Conservation (phyloP, 2,888 invertebrate genomes). For the Latrodectus hesperus region DNA sequence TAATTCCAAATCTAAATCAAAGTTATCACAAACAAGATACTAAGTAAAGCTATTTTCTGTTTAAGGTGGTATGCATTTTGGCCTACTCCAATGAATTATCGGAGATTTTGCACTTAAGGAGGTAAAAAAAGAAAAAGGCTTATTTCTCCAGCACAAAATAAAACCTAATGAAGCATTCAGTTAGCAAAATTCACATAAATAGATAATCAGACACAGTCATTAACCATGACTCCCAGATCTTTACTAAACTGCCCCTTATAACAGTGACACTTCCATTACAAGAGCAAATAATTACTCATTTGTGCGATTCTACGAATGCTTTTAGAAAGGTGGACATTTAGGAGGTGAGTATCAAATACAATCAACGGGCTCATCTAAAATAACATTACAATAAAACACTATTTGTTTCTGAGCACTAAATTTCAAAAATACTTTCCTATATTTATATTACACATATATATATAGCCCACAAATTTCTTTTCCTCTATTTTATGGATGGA, state of each 20-base stretch:
- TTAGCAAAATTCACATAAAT: constrained; percentile 8
- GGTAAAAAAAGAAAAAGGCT: constrained; percentile 13
- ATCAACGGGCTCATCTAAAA: not conserved
- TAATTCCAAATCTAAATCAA: constrained; percentile 13
- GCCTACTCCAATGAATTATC: constrained; percentile 37
- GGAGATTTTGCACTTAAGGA: constrained; percentile 15
- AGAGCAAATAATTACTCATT: constrained; percentile 29
- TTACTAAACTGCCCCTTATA: constrained; percentile 3
- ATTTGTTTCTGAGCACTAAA: not conserved
- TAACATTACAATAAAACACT: not conserved
- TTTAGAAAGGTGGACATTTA: not conserved
- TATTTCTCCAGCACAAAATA: constrained; percentile 30
- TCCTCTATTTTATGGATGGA: not conserved
- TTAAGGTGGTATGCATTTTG: constrained; percentile 26
- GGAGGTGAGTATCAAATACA: constrained; percentile 5
- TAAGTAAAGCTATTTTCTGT: constrained; percentile 17
- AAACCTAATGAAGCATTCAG: constrained; percentile 15
- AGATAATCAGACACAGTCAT: constrained; percentile 16
- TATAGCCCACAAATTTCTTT: not conserved
- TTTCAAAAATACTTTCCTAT: not conserved
- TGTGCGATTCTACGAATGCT: constrained; percentile 54
- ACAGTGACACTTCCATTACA: constrained; percentile 25
- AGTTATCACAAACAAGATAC: constrained; percentile 13
- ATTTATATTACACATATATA: not conserved
- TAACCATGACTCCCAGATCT: constrained; percentile 31